Evolutionary conservation across 1,140 invertebrate genomes (phyloP).

Genomic region (Pogonomyrmex californicus): DNA sequence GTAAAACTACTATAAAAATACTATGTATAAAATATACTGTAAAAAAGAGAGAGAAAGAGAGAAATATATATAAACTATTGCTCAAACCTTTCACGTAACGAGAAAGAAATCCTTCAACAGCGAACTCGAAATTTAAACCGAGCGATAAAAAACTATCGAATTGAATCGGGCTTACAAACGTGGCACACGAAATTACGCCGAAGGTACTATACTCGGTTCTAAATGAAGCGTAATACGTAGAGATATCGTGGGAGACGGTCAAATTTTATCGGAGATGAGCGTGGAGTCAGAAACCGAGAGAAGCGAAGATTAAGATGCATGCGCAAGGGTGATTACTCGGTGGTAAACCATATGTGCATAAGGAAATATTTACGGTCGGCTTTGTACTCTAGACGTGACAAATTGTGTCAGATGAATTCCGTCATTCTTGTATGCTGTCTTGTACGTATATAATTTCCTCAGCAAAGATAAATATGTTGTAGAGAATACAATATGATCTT

Average conservation of each 20-base stretch:
- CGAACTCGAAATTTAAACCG: neutral
- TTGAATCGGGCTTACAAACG: slow-evolving; percentile 1
- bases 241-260: neutral
- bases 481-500: neutral
- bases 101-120: neutral
- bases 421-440: slow-evolving; percentile 5
- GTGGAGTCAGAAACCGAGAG: neutral
- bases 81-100: neutral
- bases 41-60: too few relatives aligned
- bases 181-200: neutral
- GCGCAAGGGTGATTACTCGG: slow-evolving; percentile 48
- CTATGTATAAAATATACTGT: too few relatives aligned
- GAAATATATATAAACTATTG: slow-evolving; percentile 5
- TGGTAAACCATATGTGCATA: slow-evolving; percentile 28
- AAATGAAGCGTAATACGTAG: neutral
- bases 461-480: neutral
- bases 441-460: neutral
- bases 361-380: slow-evolving; percentile 50
- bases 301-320: slow-evolving; percentile 48
- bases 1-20: slow-evolving; percentile 19
- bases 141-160: slow-evolving; percentile 11
- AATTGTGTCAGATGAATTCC: slow-evolving; percentile 39
- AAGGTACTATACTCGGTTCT: neutral
- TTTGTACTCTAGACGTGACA: slow-evolving; percentile 37
- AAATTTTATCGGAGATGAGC: slow-evolving; percentile 32